Evolutionary conservation across 2,797 vertebrate species (phyloP).

Genomic region (Gymnoscopelus microlampas): DNA sequence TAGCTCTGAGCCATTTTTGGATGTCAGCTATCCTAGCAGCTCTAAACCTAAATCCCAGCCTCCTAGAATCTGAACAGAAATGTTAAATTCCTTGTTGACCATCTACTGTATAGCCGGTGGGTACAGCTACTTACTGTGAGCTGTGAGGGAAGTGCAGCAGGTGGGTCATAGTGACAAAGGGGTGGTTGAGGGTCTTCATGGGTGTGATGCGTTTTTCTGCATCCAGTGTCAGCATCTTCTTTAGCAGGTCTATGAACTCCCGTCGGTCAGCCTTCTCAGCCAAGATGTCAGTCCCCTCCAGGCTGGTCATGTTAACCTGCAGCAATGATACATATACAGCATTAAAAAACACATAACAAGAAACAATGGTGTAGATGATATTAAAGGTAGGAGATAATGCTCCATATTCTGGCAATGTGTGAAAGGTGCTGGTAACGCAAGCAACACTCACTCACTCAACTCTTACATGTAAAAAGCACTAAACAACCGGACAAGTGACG

Average conservation of each 20-base stretch:
- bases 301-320: slow-evolving; percentile 97
- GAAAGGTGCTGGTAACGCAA: neutral
- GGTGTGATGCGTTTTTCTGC: slow-evolving; percentile 97
- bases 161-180: slow-evolving; percentile 96
- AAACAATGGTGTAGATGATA: neutral
- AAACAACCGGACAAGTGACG: too few species aligned
- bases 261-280: slow-evolving; percentile 97
- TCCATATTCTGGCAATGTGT: neutral
- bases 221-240: slow-evolving; percentile 98
- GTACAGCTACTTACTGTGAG: slow-evolving; percentile 85
- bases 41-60: neutral
- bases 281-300: slow-evolving; percentile 96
- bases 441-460: neutral
- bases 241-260: slow-evolving; percentile 97
- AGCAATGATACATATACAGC: neutral
- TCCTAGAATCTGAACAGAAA: neutral
- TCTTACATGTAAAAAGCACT: neutral
- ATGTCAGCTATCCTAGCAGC: too few species aligned
- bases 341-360: too few species aligned
- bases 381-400: neutral
- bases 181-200: slow-evolving; percentile 96
- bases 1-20: too few species aligned
- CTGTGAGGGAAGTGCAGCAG: slow-evolving; percentile 98
- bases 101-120: too few species aligned
- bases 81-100: too few species aligned